Conservation (phyloP, 2,113 vertebrate genomes). For the Platichthys flesus region DNA sequence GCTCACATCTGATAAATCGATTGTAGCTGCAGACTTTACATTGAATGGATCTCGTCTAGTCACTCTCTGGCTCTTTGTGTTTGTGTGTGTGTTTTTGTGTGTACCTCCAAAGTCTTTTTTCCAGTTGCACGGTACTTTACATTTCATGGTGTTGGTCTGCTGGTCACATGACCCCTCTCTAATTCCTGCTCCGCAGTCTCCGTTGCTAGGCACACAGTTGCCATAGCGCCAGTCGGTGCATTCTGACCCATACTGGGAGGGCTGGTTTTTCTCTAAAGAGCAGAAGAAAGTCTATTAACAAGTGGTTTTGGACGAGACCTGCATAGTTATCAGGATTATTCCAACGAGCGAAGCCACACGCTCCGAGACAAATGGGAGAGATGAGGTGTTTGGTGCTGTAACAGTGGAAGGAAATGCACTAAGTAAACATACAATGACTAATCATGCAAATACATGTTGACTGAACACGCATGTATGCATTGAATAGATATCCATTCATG, state of each 20-base stretch:
- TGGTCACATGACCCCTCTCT: slow-evolving; percentile 88
- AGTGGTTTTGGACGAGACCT: neutral
- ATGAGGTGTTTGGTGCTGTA: too few relatives aligned
- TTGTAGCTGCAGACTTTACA: too few relatives aligned
- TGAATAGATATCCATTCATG: too few relatives aligned
- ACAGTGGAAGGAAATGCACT: too few relatives aligned
- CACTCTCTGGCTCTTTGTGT: neutral
- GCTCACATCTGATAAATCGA: neutral
- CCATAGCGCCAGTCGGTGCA: slow-evolving; percentile 90
- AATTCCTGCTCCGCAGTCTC: slow-evolving; percentile 87
- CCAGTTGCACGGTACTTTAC: slow-evolving; percentile 94
- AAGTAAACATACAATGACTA: too few relatives aligned
- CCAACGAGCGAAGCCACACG: neutral
- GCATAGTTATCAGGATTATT: neutral
- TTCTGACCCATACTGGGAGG: slow-evolving; percentile 80
- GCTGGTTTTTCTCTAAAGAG: slow-evolving; percentile 83
- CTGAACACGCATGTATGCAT: too few relatives aligned
- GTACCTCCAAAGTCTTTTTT: slow-evolving; percentile 92
- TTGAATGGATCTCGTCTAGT: too few relatives aligned
- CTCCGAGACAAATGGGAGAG: neutral
- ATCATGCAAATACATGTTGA: too few relatives aligned
- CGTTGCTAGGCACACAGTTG: slow-evolving; percentile 87
- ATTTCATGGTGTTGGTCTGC: slow-evolving; percentile 88
- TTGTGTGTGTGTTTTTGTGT: neutral
- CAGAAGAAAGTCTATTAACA: slow-evolving; percentile 3